phyloP scores from a whole-genome alignment of 2,113 vertebrate species.

The Opisthocomus hoazin region DNA sequence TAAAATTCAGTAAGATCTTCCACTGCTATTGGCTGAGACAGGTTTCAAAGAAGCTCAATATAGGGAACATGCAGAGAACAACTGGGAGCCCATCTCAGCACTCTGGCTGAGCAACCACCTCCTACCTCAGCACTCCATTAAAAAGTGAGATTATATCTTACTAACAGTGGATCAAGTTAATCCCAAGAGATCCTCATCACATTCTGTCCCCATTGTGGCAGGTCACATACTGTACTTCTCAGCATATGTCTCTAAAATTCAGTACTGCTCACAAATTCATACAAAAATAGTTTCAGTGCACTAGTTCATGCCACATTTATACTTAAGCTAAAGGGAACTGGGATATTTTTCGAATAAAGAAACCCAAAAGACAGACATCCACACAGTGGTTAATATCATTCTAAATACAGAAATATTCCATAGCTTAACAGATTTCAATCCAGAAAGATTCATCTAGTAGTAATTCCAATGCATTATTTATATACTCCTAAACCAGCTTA shows the following conservation, averaged over 20 bases:
- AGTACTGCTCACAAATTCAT: background rate
- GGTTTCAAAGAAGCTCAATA: background rate
- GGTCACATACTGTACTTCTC: background rate
- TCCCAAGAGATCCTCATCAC: background rate
- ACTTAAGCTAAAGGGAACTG: background rate
- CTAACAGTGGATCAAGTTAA: background rate
- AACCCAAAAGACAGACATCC: background rate
- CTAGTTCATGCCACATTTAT: background rate
- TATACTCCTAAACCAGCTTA: background rate
- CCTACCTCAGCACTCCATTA: background rate
- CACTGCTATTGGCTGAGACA: background rate
- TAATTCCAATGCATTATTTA: slow-evolving; percentile 1
- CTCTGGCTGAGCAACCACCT: background rate
- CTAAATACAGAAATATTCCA: background rate
- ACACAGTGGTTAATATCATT: background rate
- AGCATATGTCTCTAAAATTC: background rate
- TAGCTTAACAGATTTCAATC: background rate
- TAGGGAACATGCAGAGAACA: background rate
- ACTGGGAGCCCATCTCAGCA: background rate
- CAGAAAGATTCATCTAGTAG: background rate
- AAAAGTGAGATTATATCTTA: background rate
- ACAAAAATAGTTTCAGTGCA: background rate
- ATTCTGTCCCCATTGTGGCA: background rate
- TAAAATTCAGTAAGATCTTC: background rate
- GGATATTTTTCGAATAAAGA: background rate